A percentile compares a stretch with the other conserved stretches of the same genome.
These are phyloP conservation scores for Leiothrix lutea DNA, from an alignment of 2,113 vertebrate genomes.

Conservation along the genomic window DNA sequence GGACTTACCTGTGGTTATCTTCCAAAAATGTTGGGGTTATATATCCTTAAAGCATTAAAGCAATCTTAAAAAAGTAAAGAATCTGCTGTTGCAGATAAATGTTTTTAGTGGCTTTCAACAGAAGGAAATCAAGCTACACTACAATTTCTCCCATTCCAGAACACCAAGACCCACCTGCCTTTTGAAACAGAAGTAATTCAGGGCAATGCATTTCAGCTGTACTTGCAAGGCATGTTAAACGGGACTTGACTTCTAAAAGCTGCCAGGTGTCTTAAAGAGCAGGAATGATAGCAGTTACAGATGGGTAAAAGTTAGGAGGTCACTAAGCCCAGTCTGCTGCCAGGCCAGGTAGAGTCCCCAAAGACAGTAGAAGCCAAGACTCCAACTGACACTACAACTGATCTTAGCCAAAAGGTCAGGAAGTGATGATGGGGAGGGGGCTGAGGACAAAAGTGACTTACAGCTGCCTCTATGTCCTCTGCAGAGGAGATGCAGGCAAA, in stretches of 20 bases:
- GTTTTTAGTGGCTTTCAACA: not conserved
- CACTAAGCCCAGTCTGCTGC: not conserved
- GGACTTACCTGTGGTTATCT: not conserved
- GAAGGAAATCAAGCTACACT: fast-evolving
- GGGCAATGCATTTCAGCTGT: not conserved
- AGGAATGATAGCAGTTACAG: not conserved
- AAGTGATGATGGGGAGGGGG: not conserved
- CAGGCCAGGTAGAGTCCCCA: not conserved
- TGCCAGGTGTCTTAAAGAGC: not conserved
- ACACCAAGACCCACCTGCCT: not conserved
- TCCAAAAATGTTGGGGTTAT: not conserved
- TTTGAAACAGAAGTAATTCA: not conserved
- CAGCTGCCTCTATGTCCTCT: not conserved
- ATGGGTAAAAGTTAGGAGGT: not conserved
- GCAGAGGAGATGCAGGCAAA: not conserved
- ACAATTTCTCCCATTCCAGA: not conserved
- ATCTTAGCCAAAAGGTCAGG: not conserved
- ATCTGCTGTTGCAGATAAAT: not conserved
- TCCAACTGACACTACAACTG: not conserved
- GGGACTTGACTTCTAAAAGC: not conserved
- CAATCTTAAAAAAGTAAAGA: not conserved
- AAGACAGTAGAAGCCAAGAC: not conserved
- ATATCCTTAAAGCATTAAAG: not conserved
- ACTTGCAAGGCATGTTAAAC: not conserved
- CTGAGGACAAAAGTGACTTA: not conserved